These are phyloP conservation scores for Burhinus oedicnemus DNA, from an alignment of 2,113 vertebrate species.

Conservation along the genomic window DNA sequence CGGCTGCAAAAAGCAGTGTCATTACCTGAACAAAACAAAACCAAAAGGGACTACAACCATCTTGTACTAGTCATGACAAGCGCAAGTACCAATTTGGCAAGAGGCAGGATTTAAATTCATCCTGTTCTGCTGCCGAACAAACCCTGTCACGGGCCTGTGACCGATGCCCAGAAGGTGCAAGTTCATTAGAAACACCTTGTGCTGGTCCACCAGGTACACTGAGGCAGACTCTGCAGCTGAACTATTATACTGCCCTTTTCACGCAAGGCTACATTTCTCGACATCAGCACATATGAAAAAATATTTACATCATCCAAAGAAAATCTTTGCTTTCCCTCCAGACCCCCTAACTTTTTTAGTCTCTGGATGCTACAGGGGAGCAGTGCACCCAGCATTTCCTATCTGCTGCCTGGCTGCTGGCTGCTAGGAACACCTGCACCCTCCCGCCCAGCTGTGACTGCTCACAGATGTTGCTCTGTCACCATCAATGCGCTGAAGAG, in stretches of 20 bases:
- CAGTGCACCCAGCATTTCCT: background rate
- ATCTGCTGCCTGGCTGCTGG: background rate
- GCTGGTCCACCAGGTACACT: background rate
- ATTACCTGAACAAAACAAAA: background rate
- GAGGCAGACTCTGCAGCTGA: background rate
- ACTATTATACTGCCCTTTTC: background rate
- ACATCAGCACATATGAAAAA: background rate
- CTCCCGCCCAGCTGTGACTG: background rate
- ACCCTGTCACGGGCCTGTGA: background rate
- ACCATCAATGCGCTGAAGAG: background rate
- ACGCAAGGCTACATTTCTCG: background rate
- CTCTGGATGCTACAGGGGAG: background rate
- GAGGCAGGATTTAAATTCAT: background rate
- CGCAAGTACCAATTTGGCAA: background rate
- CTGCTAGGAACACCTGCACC: background rate
- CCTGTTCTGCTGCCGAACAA: background rate
- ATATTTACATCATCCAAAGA: background rate
- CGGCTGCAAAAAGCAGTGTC: background rate
- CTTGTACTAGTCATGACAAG: background rate
- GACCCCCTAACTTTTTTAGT: background rate
- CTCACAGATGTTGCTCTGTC: background rate
- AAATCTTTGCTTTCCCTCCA: background rate
- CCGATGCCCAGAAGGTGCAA: background rate
- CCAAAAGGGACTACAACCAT: background rate
- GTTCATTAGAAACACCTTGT: background rate